Conservation (phyloP, 2,113 vertebrate genomes). For the Myotis lucifugus region DNA sequence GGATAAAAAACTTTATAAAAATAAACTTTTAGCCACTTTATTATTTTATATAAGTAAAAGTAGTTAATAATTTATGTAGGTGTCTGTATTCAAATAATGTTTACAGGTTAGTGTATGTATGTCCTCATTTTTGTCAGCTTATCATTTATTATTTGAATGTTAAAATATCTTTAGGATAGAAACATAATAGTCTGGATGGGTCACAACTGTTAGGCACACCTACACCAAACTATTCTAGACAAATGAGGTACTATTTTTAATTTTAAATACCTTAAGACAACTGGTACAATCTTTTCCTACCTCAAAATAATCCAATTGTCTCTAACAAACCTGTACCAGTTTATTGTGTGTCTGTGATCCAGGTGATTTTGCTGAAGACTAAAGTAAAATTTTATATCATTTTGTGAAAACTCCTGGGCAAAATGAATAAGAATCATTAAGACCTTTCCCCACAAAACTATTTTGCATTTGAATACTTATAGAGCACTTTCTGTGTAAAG, state of each 20-base stretch:
- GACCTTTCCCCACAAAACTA: neutral
- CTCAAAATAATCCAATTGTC: conserved; percentile 66
- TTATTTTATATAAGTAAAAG: conserved; percentile 59
- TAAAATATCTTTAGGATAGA: neutral
- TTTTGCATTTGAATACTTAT: neutral
- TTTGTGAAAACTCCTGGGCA: conserved; percentile 21
- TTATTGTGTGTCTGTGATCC: conserved; percentile 49
- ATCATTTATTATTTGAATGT: conserved; percentile 13
- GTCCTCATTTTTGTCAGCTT: neutral
- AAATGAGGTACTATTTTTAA: conserved; percentile 56
- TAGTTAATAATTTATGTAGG: conserved; percentile 6
- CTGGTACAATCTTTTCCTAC: conserved; percentile 38
- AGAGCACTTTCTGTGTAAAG: neutral
- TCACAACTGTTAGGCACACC: conserved; percentile 6
- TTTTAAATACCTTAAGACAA: conserved; percentile 60
- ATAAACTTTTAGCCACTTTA: conserved; percentile 28
- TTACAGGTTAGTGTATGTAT: neutral
- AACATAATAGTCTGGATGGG: neutral
- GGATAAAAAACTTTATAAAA: conserved; percentile 37
- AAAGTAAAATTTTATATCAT: conserved; percentile 38
- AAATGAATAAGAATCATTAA: conserved; percentile 45
- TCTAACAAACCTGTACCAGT: conserved; percentile 61
- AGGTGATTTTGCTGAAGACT: conserved; percentile 33
- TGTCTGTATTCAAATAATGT: neutral
- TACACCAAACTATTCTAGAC: conserved; percentile 16